Percentiles rank a stretch among this genome's conserved stretches.
Evolutionary conservation across 2,797 vertebrate genomes (phyloP).

Genomic region (Ambastaia sidthimunki): DNA sequence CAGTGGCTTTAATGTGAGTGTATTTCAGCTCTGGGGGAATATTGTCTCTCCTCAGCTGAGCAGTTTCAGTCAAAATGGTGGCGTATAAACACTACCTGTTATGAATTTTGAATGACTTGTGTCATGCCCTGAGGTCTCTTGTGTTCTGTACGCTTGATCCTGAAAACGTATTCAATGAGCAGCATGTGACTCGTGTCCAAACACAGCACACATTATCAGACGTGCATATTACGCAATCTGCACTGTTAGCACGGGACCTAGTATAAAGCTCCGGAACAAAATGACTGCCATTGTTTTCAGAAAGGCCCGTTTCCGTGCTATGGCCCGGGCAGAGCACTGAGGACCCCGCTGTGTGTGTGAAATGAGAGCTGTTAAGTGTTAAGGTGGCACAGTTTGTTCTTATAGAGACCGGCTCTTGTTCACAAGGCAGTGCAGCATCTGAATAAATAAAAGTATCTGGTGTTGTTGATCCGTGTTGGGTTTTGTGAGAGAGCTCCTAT

Average conservation of each 20-base stretch:
- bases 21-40: slow-evolving; percentile 2
- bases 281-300: slow-evolving; percentile 44
- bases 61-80: slow-evolving; percentile 16
- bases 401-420: slow-evolving; percentile 69
- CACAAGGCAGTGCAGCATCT: slow-evolving; percentile 70
- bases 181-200: slow-evolving; percentile 29
- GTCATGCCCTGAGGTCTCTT: slow-evolving; percentile 22
- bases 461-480: slow-evolving; percentile 78
- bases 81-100: slow-evolving; percentile 9
- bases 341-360: slow-evolving; percentile 41
- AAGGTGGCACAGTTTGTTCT: slow-evolving; percentile 69
- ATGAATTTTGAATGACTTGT: slow-evolving; percentile 40
- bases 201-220: slow-evolving; percentile 16
- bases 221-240: slow-evolving; percentile 15
- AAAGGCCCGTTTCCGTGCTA: slow-evolving; percentile 26
- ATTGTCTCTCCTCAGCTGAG: background rate
- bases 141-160: slow-evolving; percentile 23
- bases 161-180: slow-evolving; percentile 32
- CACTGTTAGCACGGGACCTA: slow-evolving; percentile 10
- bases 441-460: slow-evolving; percentile 85
- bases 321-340: background rate
- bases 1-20: background rate
- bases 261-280: slow-evolving; percentile 19
- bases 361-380: slow-evolving; percentile 60
- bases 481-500: slow-evolving; percentile 74